Conservation (phyloP, 1,140 invertebrate species). For the Condylostylus longicornis region DNA sequence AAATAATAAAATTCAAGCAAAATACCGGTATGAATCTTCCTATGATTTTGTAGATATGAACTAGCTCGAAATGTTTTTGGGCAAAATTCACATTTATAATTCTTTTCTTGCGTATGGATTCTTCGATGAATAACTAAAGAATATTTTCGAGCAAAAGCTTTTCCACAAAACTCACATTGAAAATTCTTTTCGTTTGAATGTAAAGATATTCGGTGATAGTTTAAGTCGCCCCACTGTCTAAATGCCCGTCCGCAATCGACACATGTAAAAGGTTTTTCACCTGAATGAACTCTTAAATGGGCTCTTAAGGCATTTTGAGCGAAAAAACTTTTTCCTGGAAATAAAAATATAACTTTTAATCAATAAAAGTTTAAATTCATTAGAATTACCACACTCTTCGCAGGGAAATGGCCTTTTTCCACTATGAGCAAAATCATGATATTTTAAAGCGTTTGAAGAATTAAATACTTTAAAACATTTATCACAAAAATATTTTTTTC, state of each 20-base stretch:
- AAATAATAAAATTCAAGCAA: slow-evolving; percentile 2
- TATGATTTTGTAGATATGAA: slow-evolving; percentile 70
- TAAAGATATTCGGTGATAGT: slow-evolving; percentile 73
- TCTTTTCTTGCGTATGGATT: slow-evolving; percentile 79
- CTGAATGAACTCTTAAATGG: slow-evolving; percentile 57
- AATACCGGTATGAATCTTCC: slow-evolving; percentile 75
- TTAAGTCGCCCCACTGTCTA: slow-evolving; percentile 76
- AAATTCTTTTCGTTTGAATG: slow-evolving; percentile 66
- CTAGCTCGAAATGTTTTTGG: slow-evolving; percentile 67
- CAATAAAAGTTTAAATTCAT: no score
- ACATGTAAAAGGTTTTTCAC: slow-evolving; percentile 67
- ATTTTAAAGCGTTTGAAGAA: slow-evolving; percentile 68
- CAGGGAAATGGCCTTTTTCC: slow-evolving; percentile 62
- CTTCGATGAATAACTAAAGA: slow-evolving; percentile 79
- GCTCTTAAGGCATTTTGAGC: slow-evolving; percentile 62
- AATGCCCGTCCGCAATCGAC: slow-evolving; percentile 57
- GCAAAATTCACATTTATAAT: slow-evolving; percentile 78
- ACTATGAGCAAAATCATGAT: slow-evolving; percentile 66
- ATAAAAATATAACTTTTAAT: no score
- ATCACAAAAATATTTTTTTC: slow-evolving; percentile 34
- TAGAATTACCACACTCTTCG: slow-evolving; percentile 49
- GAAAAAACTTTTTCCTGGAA: slow-evolving; percentile 67
- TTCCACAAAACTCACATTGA: slow-evolving; percentile 82
- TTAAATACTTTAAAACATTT: slow-evolving; percentile 57
- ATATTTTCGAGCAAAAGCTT: slow-evolving; percentile 84